A percentile compares a stretch with the other conserved stretches of the same genome.
phyloP scores from a whole-genome alignment of 2,113 vertebrate species.

The Eclectus roratus region DNA sequence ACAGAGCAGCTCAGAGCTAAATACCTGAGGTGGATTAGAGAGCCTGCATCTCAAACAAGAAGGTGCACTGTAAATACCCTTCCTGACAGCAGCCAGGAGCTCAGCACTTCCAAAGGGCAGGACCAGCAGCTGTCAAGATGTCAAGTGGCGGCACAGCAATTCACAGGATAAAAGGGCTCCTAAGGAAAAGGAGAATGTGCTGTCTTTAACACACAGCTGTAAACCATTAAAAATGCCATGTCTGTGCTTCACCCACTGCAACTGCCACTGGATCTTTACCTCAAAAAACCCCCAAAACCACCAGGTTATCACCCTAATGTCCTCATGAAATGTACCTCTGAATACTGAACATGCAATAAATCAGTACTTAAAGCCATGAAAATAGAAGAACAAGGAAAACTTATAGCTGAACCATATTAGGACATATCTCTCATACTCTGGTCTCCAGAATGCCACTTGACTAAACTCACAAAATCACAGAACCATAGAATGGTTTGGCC shows the following conservation, averaged over 20 bases:
- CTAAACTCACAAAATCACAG: background rate
- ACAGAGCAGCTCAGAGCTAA: background rate
- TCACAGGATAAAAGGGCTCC: background rate
- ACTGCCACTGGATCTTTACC: background rate
- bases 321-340: background rate
- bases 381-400: background rate
- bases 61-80: background rate
- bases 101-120: background rate
- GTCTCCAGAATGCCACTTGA: background rate
- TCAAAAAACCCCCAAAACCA: background rate
- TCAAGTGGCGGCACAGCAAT: background rate
- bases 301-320: background rate
- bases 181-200: background rate
- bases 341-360: background rate
- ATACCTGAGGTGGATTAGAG: background rate
- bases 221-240: background rate
- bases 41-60: background rate
- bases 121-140: background rate
- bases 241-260: background rate
- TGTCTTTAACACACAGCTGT: background rate
- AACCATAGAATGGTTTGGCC: background rate
- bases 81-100: background rate
- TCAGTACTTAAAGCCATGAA: background rate
- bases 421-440: fast-evolving
- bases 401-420: background rate